Conservation (phyloP, 2,797 vertebrate genomes). For the Gastrophryne carolinensis region DNA sequence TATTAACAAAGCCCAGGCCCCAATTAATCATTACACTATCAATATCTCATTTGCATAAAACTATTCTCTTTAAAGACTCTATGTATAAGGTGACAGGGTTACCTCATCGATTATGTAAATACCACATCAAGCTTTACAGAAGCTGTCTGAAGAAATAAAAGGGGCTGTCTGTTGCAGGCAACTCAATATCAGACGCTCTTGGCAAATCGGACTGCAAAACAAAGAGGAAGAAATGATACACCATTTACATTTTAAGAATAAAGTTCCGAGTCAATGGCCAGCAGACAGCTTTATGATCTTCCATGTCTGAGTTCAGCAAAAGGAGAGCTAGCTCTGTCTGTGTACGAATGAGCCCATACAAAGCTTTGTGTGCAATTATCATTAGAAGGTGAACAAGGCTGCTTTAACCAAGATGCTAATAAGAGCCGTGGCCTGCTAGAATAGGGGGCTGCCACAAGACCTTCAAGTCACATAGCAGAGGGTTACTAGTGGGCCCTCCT, state of each 20-base stretch:
- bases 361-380: not conserved
- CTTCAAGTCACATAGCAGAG: too few relatives aligned
- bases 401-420: too few relatives aligned
- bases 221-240: slow-evolving; percentile 52
- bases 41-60: slow-evolving; percentile 98
- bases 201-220: slow-evolving; percentile 61
- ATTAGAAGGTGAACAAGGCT: not conserved
- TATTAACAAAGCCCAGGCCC: slow-evolving; percentile 89
- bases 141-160: slow-evolving; percentile 87
- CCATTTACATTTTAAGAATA: slow-evolving; percentile 42
- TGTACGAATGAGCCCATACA: not conserved
- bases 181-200: slow-evolving; percentile 69
- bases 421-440: too few relatives aligned
- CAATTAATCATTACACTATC: slow-evolving; percentile 95
- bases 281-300: slow-evolving; percentile 15
- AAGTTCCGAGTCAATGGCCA: slow-evolving; percentile 25
- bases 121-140: slow-evolving; percentile 81
- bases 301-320: slow-evolving; percentile 10
- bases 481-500: too few relatives aligned
- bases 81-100: slow-evolving; percentile 91
- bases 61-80: slow-evolving; percentile 91
- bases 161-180: slow-evolving; percentile 71
- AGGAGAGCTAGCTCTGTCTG: not conserved
- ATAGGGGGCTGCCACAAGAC: too few relatives aligned
- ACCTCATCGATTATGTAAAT: slow-evolving; percentile 98